Percentiles rank a stretch among this genome's conserved stretches.
Evolutionary conservation across 2,888 invertebrate species (phyloP).

Genomic region (Norana najaformis): DNA sequence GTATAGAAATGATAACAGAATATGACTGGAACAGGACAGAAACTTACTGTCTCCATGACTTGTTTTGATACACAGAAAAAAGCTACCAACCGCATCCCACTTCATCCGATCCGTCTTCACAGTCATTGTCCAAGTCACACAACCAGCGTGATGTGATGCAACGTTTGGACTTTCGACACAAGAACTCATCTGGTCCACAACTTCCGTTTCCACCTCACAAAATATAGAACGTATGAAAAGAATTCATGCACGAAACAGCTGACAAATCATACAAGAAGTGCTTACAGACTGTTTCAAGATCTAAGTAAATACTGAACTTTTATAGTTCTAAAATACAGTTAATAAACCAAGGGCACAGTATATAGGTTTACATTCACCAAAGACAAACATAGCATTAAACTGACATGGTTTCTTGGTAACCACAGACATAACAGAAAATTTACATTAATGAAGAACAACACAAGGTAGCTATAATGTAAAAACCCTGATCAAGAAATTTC

Average conservation of each 20-base stretch:
- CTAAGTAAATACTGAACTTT: neutral
- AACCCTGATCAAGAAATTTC: neutral
- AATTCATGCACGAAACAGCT: neutral
- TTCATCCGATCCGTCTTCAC: conserved; percentile 53
- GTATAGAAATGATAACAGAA: neutral
- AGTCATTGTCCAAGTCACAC: conserved; percentile 50
- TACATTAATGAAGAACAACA: neutral
- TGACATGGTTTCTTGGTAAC: neutral
- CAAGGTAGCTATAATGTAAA: neutral
- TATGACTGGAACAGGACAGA: neutral
- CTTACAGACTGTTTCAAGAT: neutral
- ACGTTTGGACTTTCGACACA: conserved; percentile 26
- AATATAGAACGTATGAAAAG: neutral
- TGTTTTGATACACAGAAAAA: neutral
- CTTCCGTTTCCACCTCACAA: conserved; percentile 10
- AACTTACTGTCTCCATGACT: neutral
- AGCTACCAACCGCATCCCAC: conserved; percentile 28
- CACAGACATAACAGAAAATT: neutral
- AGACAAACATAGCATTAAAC: too few species aligned
- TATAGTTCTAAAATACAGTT: too few species aligned
- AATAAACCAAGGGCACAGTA: neutral
- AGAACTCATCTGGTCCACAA: conserved; percentile 27
- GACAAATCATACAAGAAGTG: neutral
- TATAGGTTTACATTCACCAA: neutral
- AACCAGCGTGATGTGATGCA: conserved; percentile 47